phyloP scores from a whole-genome alignment of 2,113 vertebrate genomes.

The Ardeotis arabs region DNA sequence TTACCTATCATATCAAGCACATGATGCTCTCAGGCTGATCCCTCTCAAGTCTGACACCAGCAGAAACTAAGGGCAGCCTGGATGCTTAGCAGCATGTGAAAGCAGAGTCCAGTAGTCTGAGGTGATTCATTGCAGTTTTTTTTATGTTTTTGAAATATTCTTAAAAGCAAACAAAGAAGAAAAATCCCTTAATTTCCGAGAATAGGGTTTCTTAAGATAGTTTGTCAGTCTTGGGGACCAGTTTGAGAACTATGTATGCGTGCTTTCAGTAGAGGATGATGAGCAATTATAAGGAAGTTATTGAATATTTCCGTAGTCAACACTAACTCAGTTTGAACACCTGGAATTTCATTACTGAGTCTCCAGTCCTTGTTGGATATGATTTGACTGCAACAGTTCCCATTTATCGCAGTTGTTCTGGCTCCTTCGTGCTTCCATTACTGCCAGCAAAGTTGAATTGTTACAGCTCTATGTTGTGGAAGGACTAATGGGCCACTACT shows the following conservation, averaged over 20 bases:
- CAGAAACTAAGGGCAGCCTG: neutral
- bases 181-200: neutral
- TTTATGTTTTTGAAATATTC: neutral
- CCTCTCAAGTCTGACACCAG: neutral
- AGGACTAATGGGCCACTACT: neutral
- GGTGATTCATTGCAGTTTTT: neutral
- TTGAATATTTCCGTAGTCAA: neutral
- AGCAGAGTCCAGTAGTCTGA: neutral
- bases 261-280: neutral
- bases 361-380: neutral
- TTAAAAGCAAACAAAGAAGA: neutral
- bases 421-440: neutral
- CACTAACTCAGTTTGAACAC: neutral
- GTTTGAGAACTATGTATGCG: neutral
- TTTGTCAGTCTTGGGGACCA: neutral
- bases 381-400: neutral
- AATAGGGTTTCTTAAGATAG: neutral
- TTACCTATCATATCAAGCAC: neutral
- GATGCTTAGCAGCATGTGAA: neutral
- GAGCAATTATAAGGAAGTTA: neutral
- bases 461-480: neutral
- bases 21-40: neutral
- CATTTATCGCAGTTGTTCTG: neutral
- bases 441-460: neutral
- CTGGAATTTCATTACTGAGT: neutral